A percentile compares a stretch with the other conserved stretches of the same genome.
Conservation (phyloP, 2,888 invertebrate species). For the Drosophila robusta region DNA sequence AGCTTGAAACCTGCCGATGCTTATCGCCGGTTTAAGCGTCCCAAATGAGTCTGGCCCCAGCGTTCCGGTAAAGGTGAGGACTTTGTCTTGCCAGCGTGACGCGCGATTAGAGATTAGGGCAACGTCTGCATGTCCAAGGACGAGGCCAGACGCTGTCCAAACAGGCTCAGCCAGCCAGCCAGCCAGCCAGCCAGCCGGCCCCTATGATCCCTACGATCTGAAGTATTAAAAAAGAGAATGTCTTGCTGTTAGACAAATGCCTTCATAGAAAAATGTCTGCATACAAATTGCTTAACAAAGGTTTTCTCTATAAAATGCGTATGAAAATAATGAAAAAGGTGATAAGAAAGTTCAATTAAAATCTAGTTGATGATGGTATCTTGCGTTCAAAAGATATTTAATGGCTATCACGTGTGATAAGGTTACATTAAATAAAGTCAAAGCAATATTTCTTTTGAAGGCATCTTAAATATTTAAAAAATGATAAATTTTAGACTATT, state of each 20-base stretch:
- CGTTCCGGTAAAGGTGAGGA: constrained; percentile 49
- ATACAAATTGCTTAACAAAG: constrained; percentile 40
- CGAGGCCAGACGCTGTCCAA: constrained; percentile 27
- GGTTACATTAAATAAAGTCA: not conserved
- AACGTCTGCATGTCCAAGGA: constrained; percentile 40
- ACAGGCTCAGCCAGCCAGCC: constrained; percentile 29
- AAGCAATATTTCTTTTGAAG: too few relatives aligned
- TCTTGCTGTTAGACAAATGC: constrained; percentile 65
- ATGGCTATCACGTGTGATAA: not conserved
- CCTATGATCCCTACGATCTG: constrained; percentile 32
- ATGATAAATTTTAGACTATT: too few relatives aligned
- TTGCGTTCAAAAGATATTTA: not conserved
- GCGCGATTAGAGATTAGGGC: constrained; percentile 75
- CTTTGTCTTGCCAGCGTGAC: constrained; percentile 66
- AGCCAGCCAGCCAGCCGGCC: constrained; percentile 23
- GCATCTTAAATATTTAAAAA: too few relatives aligned
- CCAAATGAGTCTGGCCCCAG: constrained; percentile 67
- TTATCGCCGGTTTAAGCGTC: constrained; percentile 70
- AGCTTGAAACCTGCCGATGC: constrained; percentile 71
- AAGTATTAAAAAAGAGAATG: constrained; percentile 29
- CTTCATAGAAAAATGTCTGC: constrained; percentile 40
- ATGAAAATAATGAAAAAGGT: not conserved
- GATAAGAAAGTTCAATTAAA: constrained; percentile 6
- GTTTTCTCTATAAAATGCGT: constrained; percentile 16
- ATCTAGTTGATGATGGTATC: constrained; percentile 13